These are phyloP conservation scores for Turdus rufiventris DNA, from an alignment of 2,113 vertebrate species.

Conservation along the genomic window DNA sequence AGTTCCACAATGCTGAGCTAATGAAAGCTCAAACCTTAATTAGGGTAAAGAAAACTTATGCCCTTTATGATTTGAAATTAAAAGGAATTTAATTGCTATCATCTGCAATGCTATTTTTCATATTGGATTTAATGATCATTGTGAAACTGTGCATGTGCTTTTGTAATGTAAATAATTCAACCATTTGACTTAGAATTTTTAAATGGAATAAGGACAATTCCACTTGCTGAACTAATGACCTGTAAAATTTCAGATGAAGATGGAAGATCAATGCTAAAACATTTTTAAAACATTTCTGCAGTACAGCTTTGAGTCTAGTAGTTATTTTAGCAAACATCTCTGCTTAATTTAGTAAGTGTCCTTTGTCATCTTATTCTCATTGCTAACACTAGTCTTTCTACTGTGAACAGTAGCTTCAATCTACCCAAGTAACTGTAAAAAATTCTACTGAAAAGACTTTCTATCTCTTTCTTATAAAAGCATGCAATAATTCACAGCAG, in stretches of 20 bases:
- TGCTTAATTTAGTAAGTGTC: background rate
- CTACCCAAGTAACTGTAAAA: background rate
- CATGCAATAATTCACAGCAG: background rate
- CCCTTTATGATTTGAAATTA: slow-evolving; percentile 10
- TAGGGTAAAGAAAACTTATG: slow-evolving; percentile 4
- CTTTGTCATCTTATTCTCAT: background rate
- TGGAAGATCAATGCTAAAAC: background rate
- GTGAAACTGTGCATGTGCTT: background rate
- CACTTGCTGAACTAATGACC: background rate
- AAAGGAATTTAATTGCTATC: slow-evolving; percentile 4
- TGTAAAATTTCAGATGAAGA: background rate
- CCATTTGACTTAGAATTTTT: background rate
- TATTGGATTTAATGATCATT: background rate
- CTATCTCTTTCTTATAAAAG: background rate
- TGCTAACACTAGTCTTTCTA: background rate
- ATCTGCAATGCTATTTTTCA: background rate
- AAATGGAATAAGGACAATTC: background rate
- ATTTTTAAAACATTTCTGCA: background rate
- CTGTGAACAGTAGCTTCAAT: background rate
- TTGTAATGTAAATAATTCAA: slow-evolving; percentile 19
- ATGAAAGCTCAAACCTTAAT: slow-evolving; percentile 15
- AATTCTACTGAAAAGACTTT: background rate
- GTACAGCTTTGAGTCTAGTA: background rate
- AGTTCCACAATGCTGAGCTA: background rate
- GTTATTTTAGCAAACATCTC: background rate